Percentiles rank a stretch among this genome's conserved stretches.
Conservation (phyloP, 92 coral and sea anemone genomes). For the Umimayanthus kanabou region DNA sequence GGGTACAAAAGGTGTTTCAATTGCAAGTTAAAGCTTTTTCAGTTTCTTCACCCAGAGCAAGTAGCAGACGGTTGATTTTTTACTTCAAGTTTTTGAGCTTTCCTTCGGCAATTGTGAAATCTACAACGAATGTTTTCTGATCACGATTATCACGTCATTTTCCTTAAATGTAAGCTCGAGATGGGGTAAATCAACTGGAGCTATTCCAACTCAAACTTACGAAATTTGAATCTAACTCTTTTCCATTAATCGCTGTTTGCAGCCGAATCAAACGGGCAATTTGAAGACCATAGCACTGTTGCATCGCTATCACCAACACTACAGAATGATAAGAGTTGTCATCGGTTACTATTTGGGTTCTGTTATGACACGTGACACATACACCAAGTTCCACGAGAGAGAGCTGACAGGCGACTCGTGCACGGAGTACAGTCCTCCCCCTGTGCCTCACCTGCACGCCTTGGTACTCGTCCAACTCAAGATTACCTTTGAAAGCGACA, state of each 20-base stretch:
- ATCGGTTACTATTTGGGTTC: conserved; percentile 10
- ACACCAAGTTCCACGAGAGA: not conserved
- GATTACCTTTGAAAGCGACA: conserved; percentile 42
- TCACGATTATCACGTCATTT: too few species aligned
- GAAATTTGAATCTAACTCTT: not conserved
- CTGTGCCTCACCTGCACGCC: not conserved
- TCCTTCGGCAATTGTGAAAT: too few species aligned
- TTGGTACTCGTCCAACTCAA: conserved; percentile 18
- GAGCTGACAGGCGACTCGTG: conserved; percentile 11
- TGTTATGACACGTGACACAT: conserved; percentile 1
- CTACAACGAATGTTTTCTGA: too few species aligned
- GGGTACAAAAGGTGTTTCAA: too few species aligned
- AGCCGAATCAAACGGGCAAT: conserved; percentile 19
- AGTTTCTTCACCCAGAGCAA: too few species aligned
- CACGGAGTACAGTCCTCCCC: not conserved
- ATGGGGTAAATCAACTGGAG: not conserved
- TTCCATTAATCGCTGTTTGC: not conserved
- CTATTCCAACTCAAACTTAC: not conserved
- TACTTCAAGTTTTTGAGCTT: too few species aligned
- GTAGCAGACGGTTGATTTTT: too few species aligned
- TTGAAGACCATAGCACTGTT: conserved; percentile 24
- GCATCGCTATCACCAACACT: conserved; percentile 30
- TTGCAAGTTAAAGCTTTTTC: too few species aligned
- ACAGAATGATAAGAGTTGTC: conserved; percentile 8
- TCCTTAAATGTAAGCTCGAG: too few species aligned